Conservation (phyloP, 2,113 vertebrate genomes). For the Prinia subflava region DNA sequence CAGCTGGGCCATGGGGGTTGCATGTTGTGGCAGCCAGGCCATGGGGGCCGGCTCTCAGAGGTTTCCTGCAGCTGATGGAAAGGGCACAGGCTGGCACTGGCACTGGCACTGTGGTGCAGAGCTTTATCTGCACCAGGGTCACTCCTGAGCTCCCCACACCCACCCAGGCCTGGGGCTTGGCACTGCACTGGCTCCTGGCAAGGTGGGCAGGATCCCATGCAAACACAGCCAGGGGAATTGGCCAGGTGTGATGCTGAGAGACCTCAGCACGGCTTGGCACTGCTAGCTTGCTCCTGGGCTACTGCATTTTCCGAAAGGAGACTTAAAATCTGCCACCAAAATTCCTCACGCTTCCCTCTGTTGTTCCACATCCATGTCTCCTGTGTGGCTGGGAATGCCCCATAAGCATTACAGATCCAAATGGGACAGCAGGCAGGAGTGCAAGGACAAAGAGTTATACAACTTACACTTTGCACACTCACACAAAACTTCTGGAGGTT, state of each 20-base stretch:
- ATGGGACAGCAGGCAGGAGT: background rate
- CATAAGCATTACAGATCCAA: background rate
- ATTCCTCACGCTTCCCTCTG: background rate
- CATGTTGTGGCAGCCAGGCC: background rate
- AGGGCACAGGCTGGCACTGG: rapidly evolving
- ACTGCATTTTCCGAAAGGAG: background rate
- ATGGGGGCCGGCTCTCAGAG: rapidly evolving
- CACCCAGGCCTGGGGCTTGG: background rate
- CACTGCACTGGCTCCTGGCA: rapidly evolving
- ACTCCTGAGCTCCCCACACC: background rate
- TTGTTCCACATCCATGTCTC: rapidly evolving
- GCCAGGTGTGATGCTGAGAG: background rate
- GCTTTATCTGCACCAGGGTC: background rate
- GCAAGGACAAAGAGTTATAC: background rate
- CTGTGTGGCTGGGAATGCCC: background rate
- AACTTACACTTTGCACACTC: rapidly evolving
- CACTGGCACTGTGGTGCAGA: rapidly evolving
- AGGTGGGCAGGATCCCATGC: background rate
- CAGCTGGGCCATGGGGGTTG: no score
- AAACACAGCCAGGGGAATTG: background rate
- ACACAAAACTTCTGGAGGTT: background rate
- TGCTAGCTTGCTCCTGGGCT: background rate
- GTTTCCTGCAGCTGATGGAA: background rate
- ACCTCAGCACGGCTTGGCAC: background rate
- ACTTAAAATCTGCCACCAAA: background rate